These are phyloP conservation scores for Gobiocypris rarus DNA, from an alignment of 2,113 vertebrate genomes.

Conservation along the genomic window DNA sequence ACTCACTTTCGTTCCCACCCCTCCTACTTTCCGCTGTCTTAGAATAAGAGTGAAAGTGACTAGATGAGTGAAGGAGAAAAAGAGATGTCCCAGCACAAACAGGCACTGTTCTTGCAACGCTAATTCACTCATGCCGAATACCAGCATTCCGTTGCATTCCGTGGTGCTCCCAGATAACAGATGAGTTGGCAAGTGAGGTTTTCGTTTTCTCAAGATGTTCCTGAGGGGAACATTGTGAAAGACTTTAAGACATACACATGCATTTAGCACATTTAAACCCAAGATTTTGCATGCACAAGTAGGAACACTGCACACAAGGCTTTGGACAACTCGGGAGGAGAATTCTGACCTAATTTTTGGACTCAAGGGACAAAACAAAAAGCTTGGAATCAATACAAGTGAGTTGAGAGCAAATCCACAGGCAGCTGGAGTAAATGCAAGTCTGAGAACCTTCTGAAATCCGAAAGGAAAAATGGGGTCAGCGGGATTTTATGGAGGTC, in stretches of 20 bases:
- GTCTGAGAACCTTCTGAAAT: conserved; percentile 6
- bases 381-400: conserved; percentile 1
- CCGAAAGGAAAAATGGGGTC: background rate
- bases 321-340: background rate
- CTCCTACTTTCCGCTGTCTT: conserved; percentile 3
- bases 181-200: conserved; percentile 11
- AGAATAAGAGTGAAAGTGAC: background rate
- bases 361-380: conserved; percentile 8
- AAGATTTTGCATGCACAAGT: background rate
- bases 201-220: background rate
- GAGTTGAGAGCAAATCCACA: background rate
- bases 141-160: conserved; percentile 24
- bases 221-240: background rate
- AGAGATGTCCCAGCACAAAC: conserved; percentile 15
- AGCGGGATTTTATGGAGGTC: background rate
- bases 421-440: background rate
- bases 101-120: conserved; percentile 26
- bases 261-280: conserved; percentile 15
- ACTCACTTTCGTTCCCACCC: conserved; percentile 25
- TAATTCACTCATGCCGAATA: conserved; percentile 21
- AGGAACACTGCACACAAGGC: background rate
- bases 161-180: conserved; percentile 16
- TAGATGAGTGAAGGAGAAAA: conserved; percentile 12
- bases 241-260: background rate
- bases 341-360: conserved; percentile 18